Base-by-base conservation (phyloP, 2,113 vertebrate genomes). In the Chlamydotis undulata region DNA sequence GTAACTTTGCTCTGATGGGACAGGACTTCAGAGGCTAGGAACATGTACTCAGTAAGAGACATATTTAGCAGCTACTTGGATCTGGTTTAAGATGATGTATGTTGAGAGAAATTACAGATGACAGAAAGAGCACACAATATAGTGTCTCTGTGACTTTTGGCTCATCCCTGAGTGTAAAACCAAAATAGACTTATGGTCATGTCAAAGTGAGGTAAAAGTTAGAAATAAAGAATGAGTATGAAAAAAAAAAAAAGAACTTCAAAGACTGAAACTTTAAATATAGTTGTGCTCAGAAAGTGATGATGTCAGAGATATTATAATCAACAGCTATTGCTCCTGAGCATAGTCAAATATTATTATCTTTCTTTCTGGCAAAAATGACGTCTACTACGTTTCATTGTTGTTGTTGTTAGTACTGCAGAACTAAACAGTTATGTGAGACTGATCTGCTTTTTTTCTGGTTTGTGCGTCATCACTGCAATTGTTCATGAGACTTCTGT, bases 31-130 rank as follows among this genome's bases (percentile, higher is more conserved):
- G 47, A 86, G 47, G 19, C 29, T 87, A 68, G 24, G 78, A 89
- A 47, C 4, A 1, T 6, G 7, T 74, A 63, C 85, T 80, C 26
- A 78, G 74, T 76, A 43, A 63, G 65, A 63, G 35, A 25, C 10
- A 35, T 64, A 92, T 87, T 96, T 94, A 93, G 75, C 59, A 83
- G 63, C 65, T 86, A 31, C 74, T 33, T 83, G 24, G 45, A 93
- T 25, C 57, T 78, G 41, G 13, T 69, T 95, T 90, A 92, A 89
- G 77, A 59, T 95, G 49, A 95, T 87, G 87, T 89, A 83, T 93
- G 83, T 79, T 87, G 65, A 92, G 70, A 94, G 73, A 95, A 95
- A 95, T 96, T 89, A 25, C 19, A 91, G 61, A 39, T 94, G 95
- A 96, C 89, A 93, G 91, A 90, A 96, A 89, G 89, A 95, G 71